Evolutionary conservation across 2,888 invertebrate species (phyloP), one percentile per base, ranked within the genome.

Genomic region (Penaeus monodon): DNA sequence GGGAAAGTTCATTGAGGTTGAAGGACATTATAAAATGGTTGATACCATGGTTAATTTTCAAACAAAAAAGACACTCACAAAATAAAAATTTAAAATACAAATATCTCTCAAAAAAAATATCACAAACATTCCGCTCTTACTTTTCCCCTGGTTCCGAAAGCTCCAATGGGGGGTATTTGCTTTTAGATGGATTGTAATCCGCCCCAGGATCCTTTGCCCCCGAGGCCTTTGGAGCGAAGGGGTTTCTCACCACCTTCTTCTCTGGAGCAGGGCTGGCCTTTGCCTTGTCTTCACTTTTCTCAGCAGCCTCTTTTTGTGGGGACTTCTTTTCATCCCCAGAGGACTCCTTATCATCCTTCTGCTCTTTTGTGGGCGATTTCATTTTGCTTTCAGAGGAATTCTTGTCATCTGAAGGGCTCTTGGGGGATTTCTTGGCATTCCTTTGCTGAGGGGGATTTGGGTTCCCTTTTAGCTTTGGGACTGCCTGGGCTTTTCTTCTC

Each of bases 121-220:
- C 29, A 88, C 29, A 85, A 22, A 14, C n/a, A 66, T 10, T 2
- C 8, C 1, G 8, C 20, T 82, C 92, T 92, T 92, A 95, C 95
- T 94, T 95, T 91, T 96, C 95, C 94, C 95, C 33, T 93, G 92
- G 88, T 94, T 93, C 98, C 98, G 91, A 94, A 95, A 0, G 98
- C 98, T 93, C 97, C 95, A 0, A 95, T 93, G 24, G 97, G 94
- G 0, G 98, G 97, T 98, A 98, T 77, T 95, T 95, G 0, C 93
- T 90, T 91, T 94, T 94, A 44, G 93, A 92, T 0, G 98, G 98
- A 92, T 96, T 94, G 92, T 96, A 98, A 66, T 90, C 90, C 90
- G 91, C 90, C 24, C 90, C 90, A 66, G 89, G 90, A 22, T 88
- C 85, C 73, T 38, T 78, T 65, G 80, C 81, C n/a, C 80, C 27